Evolutionary conservation across 1,140 invertebrate species (phyloP).

Genomic region (Listronotus oregonensis): DNA sequence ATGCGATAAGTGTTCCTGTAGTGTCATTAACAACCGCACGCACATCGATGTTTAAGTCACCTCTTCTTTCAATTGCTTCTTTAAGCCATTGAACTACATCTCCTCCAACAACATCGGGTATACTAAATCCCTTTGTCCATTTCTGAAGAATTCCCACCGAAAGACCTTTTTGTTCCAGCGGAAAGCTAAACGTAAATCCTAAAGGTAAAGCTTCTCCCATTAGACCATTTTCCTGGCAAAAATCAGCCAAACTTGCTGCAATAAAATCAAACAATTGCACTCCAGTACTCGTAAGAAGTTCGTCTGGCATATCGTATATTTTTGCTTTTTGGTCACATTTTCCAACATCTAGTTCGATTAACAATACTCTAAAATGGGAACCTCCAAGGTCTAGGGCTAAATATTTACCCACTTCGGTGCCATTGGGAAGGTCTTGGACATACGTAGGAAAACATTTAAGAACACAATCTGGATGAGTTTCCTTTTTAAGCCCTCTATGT

Average conservation of each 20-base stretch:
- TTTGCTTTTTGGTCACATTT: constrained; percentile 92
- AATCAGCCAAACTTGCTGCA: constrained; percentile 91
- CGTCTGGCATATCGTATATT: constrained; percentile 93
- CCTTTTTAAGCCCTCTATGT: constrained; percentile 78
- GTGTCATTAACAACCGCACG: constrained; percentile 98
- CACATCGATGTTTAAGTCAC: constrained; percentile 72
- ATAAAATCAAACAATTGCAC: constrained; percentile 93
- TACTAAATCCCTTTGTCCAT: constrained; percentile 98
- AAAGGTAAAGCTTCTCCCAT: constrained; percentile 79
- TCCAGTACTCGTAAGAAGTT: constrained; percentile 90
- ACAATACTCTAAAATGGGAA: constrained; percentile 97
- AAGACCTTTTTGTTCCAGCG: constrained; percentile 87
- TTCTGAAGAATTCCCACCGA: constrained; percentile 85
- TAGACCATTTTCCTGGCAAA: constrained; percentile 83
- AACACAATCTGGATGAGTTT: constrained; percentile 75
- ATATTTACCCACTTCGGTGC: constrained; percentile 95
- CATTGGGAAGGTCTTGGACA: constrained; percentile 94
- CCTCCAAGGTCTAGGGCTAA: constrained; percentile 97
- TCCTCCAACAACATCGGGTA: constrained; percentile 81
- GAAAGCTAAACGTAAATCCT: constrained; percentile 99
- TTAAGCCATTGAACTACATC: constrained; percentile 85
- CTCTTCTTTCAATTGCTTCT: constrained; percentile 77
- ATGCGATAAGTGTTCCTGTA: constrained; percentile 98
- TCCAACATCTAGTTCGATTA: constrained; percentile 83
- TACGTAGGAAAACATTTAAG: constrained; percentile 88